Conservation (phyloP, 64 coral and sea anemone genomes). For the Pocillopora damicornis region DNA sequence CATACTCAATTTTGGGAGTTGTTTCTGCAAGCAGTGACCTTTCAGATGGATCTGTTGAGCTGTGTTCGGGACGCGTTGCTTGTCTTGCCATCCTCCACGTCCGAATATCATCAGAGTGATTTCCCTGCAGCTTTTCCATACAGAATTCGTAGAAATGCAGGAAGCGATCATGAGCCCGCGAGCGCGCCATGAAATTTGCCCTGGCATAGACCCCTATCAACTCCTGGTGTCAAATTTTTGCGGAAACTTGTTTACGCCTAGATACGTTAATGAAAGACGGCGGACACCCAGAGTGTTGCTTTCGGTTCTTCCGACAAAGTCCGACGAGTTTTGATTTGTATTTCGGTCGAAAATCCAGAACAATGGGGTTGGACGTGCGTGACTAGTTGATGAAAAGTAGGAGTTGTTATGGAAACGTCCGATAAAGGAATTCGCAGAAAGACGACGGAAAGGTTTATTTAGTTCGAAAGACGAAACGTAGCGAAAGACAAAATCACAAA, state of each 20-base stretch:
- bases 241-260: not conserved
- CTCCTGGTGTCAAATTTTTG: not conserved
- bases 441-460: too few relatives aligned
- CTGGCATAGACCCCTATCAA: not conserved
- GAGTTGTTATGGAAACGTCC: too few relatives aligned
- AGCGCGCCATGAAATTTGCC: not conserved
- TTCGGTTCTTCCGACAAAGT: not conserved
- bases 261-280: not conserved
- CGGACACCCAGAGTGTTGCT: not conserved
- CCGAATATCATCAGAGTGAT: not conserved
- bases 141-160: not conserved
- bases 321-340: not conserved
- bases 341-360: not conserved
- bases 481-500: too few relatives aligned
- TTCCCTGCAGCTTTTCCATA: not conserved
- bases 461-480: too few relatives aligned
- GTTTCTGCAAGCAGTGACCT: not conserved
- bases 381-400: too few relatives aligned
- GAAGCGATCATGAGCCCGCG: not conserved
- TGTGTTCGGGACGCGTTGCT: not conserved
- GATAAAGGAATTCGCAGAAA: too few relatives aligned
- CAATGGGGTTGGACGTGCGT: too few relatives aligned
- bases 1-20: constrained; percentile 14
- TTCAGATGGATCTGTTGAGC: constrained; percentile 10
- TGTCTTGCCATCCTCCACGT: not conserved